phyloP scores from a whole-genome alignment of 2,113 vertebrate genomes.

The Mobula birostris region DNA sequence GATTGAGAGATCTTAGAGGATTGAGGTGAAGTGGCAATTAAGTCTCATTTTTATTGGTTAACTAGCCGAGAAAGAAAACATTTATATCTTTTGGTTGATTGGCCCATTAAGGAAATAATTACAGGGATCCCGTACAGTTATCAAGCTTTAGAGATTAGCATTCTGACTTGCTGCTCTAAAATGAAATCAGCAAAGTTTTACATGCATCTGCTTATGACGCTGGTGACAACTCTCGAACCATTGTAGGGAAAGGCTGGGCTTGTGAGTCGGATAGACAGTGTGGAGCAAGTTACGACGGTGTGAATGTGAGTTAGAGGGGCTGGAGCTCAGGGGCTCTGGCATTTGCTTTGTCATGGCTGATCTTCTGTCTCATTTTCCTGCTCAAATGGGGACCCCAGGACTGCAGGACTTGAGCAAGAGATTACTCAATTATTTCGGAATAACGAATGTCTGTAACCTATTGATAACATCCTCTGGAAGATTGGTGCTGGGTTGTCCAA shows the following conservation, averaged over 20 bases:
- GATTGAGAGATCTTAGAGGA: neutral
- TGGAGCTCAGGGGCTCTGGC: no score
- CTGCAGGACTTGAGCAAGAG: no score
- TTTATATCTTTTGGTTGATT: neutral
- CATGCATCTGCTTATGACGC: neutral
- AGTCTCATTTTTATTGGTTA: neutral
- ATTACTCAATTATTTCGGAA: no score
- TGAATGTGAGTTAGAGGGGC: no score
- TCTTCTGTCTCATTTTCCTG: no score
- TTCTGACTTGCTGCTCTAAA: neutral
- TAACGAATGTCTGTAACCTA: neutral
- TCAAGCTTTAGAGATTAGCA: no score
- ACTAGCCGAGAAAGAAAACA: neutral
- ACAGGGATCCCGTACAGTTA: neutral
- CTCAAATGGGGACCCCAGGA: no score
- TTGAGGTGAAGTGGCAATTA: neutral
- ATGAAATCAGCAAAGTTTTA: neutral
- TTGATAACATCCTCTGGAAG: neutral
- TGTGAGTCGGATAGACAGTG: neutral
- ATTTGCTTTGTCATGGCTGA: no score
- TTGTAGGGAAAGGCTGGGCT: neutral
- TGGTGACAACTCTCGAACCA: neutral
- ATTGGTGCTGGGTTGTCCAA: neutral
- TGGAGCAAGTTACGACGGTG: neutral
- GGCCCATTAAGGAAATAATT: neutral